phyloP scores from a whole-genome alignment of 2,797 vertebrate genomes.

The Antrozous pallidus region DNA sequence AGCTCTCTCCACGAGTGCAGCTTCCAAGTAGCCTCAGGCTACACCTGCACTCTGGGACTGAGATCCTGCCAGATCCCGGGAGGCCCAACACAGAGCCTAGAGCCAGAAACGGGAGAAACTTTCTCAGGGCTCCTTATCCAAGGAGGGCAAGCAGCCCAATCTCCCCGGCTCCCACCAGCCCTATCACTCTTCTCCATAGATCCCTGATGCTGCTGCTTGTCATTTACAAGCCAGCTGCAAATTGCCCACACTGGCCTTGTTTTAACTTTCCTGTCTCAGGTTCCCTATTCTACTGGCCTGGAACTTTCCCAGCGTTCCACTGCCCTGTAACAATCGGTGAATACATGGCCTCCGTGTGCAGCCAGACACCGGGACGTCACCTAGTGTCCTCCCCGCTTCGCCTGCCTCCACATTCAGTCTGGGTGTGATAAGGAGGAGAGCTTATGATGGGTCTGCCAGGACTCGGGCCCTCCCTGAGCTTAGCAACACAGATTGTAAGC shows the following conservation, averaged over 20 bases:
- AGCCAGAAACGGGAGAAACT: background rate
- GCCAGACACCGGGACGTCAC: background rate
- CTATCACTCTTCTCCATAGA: background rate
- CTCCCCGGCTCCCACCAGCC: background rate
- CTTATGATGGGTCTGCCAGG: background rate
- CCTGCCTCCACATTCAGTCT: background rate
- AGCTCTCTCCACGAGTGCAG: background rate
- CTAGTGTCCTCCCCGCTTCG: background rate
- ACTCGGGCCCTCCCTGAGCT: background rate
- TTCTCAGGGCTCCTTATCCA: background rate
- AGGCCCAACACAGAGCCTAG: background rate
- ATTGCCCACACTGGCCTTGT: no score
- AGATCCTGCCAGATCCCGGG: accelerated
- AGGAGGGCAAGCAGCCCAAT: background rate
- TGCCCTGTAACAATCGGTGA: background rate
- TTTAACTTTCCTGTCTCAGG: no score
- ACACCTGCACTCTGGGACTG: background rate
- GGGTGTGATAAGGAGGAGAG: background rate
- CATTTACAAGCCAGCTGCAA: no score
- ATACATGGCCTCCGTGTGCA: background rate
- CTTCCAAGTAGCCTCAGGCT: background rate
- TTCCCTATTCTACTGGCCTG: no score
- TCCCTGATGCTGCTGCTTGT: background rate
- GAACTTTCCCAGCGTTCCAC: no score
- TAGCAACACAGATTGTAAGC: background rate